A percentile compares a stretch with the other conserved stretches of the same genome.
phyloP scores from a whole-genome alignment of 2,797 vertebrate genomes.

The Myotis pilosus region DNA sequence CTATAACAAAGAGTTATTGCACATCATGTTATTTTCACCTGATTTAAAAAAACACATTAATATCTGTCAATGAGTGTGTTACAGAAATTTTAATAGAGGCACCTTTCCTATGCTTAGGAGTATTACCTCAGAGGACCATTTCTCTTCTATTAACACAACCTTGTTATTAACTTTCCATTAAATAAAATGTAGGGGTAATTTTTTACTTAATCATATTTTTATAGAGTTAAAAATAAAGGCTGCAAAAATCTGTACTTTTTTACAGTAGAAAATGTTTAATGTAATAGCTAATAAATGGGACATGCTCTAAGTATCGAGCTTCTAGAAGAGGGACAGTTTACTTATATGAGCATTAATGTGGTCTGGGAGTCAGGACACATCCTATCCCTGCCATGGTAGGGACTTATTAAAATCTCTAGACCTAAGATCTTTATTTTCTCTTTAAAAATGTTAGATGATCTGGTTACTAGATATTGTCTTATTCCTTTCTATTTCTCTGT shows the following conservation, averaged over 20 bases:
- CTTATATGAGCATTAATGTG: background rate
- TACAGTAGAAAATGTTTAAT: background rate
- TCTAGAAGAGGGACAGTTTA: background rate
- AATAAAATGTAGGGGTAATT: background rate
- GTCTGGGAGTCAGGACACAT: background rate
- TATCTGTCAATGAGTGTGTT: background rate
- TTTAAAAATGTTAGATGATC: background rate
- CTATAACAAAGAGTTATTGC: constrained; percentile 39
- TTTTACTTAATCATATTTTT: background rate
- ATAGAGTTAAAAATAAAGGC: background rate
- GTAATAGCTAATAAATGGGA: background rate
- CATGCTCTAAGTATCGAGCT: background rate
- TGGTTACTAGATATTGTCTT: background rate
- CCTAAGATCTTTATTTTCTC: background rate
- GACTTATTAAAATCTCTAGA: background rate
- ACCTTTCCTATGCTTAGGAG: background rate
- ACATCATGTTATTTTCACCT: constrained; percentile 29
- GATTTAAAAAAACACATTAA: constrained; percentile 39
- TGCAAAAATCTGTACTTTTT: background rate
- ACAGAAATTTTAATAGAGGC: background rate
- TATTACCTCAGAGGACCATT: background rate
- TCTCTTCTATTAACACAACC: background rate
- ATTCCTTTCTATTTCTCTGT: background rate
- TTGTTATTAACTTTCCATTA: background rate
- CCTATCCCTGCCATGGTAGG: background rate